Conservation (phyloP, 1,140 invertebrate genomes). For the Magallana ariakensis region DNA sequence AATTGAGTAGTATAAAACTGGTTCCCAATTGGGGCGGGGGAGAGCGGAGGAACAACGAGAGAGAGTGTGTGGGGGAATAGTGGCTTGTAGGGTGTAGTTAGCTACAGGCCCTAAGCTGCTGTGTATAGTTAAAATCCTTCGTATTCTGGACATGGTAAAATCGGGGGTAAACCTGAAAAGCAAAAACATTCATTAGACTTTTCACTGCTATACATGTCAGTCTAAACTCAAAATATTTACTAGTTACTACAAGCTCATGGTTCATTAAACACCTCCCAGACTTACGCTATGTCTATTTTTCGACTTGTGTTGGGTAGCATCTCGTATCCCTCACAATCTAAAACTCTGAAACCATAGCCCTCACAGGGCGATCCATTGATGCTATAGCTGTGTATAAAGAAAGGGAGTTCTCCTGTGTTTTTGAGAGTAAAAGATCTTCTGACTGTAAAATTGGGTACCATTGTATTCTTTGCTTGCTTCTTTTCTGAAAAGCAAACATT, state of each 20-base stretch:
- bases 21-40: conserved; percentile 90
- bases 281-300: conserved; percentile 90
- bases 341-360: conserved; percentile 91
- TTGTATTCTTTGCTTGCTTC: conserved; percentile 79
- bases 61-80: conserved; percentile 88
- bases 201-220: neutral
- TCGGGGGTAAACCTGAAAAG: conserved; percentile 90
- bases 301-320: conserved; percentile 90
- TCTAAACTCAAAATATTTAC: neutral
- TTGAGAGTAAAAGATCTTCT: conserved; percentile 91
- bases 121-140: conserved; percentile 83
- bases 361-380: conserved; percentile 89
- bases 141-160: conserved; percentile 91
- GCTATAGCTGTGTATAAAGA: conserved; percentile 86
- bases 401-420: conserved; percentile 91
- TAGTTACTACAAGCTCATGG: neutral
- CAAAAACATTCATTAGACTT: conserved; percentile 2
- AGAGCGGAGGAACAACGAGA: conserved; percentile 87
- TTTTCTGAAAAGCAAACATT: conserved; percentile 77
- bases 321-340: conserved; percentile 91
- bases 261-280: conserved; percentile 14
- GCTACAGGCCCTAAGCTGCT: conserved; percentile 82
- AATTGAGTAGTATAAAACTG: conserved; percentile 86
- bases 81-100: conserved; percentile 89
- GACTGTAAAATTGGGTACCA: conserved; percentile 87